These are phyloP conservation scores for Hesperia comma DNA, from an alignment of 2,888 invertebrate genomes.

Conservation along the genomic window DNA sequence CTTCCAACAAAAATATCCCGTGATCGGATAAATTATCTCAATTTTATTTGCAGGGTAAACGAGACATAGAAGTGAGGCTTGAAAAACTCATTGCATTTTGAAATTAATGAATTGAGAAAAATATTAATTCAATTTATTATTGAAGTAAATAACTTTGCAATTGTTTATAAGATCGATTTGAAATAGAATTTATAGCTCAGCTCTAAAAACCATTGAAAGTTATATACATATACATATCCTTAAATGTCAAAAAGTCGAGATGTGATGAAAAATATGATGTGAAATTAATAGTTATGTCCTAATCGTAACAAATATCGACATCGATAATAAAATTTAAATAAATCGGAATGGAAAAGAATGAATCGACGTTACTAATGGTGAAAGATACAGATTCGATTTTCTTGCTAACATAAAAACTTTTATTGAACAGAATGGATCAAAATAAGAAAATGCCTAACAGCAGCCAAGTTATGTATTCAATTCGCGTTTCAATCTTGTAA, in stretches of 20 bases:
- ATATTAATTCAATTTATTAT: no score
- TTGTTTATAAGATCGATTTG: not conserved
- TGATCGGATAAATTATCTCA: no score
- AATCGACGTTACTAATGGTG: conserved; percentile 1
- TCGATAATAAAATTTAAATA: not conserved
- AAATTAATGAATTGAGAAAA: not conserved
- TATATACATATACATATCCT: no score
- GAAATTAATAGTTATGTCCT: no score
- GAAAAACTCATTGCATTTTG: no score
- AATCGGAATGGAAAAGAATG: not conserved
- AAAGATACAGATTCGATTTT: not conserved
- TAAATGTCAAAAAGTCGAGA: no score
- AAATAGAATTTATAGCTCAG: no score
- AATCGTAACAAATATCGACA: not conserved
- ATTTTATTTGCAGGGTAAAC: no score
- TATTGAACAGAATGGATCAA: conserved; percentile 14
- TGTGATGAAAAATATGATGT: no score
- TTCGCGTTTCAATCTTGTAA: conserved; percentile 58
- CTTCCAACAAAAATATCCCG: no score
- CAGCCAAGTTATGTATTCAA: conserved; percentile 41
- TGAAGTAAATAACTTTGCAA: not conserved
- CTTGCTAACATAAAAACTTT: conserved; percentile 10
- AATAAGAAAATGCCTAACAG: conserved; percentile 27
- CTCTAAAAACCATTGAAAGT: no score
- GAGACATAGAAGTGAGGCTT: no score